phyloP scores from a whole-genome alignment of 2,113 vertebrate species.

The Callopanchax toddi region DNA sequence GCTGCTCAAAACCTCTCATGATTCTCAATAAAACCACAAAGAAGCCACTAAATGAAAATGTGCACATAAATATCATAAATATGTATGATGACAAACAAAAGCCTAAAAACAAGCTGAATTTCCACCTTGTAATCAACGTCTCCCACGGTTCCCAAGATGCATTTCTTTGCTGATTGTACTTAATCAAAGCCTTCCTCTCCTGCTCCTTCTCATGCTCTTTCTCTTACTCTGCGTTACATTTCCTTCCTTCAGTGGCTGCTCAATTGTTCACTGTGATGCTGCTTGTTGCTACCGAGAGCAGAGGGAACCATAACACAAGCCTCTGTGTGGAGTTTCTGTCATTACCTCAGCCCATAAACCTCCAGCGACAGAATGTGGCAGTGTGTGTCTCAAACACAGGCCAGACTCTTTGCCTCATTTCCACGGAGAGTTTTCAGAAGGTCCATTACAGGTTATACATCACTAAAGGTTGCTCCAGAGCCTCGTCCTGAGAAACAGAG shows the following conservation, averaged over 20 bases:
- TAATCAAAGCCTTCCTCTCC: conserved; percentile 29
- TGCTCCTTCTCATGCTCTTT: neutral
- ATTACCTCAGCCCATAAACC: conserved; percentile 63
- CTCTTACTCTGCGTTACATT: conserved; percentile 9
- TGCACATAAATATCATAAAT: neutral
- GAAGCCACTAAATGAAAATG: neutral
- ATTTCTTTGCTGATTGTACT: conserved; percentile 6
- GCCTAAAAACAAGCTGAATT: neutral
- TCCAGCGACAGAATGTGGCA: conserved; percentile 30
- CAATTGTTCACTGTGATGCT: conserved; percentile 28
- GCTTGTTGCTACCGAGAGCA: conserved; percentile 38
- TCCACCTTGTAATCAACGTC: neutral
- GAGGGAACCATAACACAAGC: conserved; percentile 47
- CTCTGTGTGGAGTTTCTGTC: conserved; percentile 36
- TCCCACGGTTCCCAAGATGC: neutral
- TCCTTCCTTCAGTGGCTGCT: conserved; percentile 15
- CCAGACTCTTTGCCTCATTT: conserved; percentile 21
- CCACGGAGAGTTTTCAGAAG: conserved; percentile 39
- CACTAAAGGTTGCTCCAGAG: conserved; percentile 12
- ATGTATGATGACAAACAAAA: conserved; percentile 11
- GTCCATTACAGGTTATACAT: conserved; percentile 35
- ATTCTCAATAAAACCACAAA: neutral
- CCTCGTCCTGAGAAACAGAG: conserved; percentile 19
- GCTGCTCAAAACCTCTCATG: too few species aligned
- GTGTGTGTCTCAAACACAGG: conserved; percentile 31